A percentile compares a stretch with the other conserved stretches of the same genome.
phyloP scores from a whole-genome alignment of 2,797 vertebrate genomes.

The Oreortyx pictus region DNA sequence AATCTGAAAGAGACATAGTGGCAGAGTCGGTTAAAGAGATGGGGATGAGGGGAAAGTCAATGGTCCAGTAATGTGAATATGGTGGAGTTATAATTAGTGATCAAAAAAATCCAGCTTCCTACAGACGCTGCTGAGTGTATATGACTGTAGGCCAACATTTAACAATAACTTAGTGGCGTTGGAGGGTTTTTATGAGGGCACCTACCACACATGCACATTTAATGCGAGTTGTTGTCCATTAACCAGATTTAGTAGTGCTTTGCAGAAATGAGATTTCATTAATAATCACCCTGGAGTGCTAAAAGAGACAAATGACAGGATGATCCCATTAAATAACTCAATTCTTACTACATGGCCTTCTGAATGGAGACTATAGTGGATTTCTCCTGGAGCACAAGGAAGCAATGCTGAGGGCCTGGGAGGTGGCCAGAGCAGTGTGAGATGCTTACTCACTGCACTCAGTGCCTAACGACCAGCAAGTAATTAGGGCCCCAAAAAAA shows the following conservation, averaged over 20 bases:
- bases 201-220: background rate
- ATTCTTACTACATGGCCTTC: background rate
- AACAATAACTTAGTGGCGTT: background rate
- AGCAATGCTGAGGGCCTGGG: background rate
- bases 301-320: background rate
- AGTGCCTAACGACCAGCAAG: background rate
- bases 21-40: background rate
- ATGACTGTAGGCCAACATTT: background rate
- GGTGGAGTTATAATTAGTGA: conserved; percentile 10
- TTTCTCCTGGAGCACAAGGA: background rate
- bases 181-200: background rate
- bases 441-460: background rate
- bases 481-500: background rate
- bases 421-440: background rate
- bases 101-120: conserved; percentile 9
- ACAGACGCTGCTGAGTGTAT: background rate
- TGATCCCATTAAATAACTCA: background rate
- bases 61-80: background rate
- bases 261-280: background rate
- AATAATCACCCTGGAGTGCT: background rate
- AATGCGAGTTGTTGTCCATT: background rate
- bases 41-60: conserved; percentile 11
- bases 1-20: background rate
- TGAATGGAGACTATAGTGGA: background rate
- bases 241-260: background rate